Base-by-base conservation (phyloP, 2,797 vertebrate species). In the Silurus lanzhouensis region DNA sequence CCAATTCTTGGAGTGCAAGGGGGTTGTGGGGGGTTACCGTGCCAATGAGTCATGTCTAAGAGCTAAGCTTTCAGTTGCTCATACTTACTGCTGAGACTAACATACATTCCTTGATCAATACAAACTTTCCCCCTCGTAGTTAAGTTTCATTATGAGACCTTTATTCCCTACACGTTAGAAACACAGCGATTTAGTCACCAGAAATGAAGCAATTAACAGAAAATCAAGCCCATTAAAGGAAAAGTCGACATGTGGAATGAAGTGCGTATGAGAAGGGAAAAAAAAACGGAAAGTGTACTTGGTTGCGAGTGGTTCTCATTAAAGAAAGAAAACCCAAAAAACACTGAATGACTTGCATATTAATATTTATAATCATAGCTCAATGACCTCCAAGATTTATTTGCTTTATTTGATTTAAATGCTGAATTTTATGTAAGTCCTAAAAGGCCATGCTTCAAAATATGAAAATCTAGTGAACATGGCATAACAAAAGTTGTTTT, bases 231-330 rank as follows among this genome's bases (percentile, higher is more conserved):
- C 10, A 14, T 4, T 58, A 64, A 74, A 27, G 63, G 61, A 68
- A 86, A 86, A 48, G 81, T 78, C 57, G 57, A 77, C n/a, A 52
- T 19, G 31, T 71, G 55, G 81, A 81, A 81, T 31, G 9, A 81
- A 52, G 44, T 52, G 44, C 2, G 2, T 66, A 66, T 27, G 15
- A 78, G 9, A 55, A 38, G 55, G 19, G 10, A 70, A 46, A 70
- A 20, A 48, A 1, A 55, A 75, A n/a, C 15, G 72, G n/a, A 57
- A 38, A 77, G 10, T 57, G 12, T 19, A 27, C 48, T 77, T 12
- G 7, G 25, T 1, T 31, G 25, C 72, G 3, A 92, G 88, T 90
- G 90, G 88, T 90, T 91, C 89, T 92, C 92, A 94, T 92, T 93
- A 90, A 81, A 67, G 57, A n/a, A 13, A n/a, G 13, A 38, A 77